Base-by-base conservation (phyloP, 2,888 invertebrate genomes). In the Ptychoptera albimana region DNA sequence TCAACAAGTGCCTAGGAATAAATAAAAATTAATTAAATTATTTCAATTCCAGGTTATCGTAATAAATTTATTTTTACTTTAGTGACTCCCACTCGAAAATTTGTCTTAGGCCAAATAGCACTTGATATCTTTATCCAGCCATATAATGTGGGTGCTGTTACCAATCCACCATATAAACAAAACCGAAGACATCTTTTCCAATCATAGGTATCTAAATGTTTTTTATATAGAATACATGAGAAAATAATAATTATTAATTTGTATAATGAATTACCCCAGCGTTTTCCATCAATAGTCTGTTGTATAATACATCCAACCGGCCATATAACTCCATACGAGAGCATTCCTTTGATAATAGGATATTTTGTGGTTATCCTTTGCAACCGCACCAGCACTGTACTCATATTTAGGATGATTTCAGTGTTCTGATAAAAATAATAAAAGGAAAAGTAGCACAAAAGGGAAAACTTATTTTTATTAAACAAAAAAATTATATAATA, bases 111-210 rank as follows among this genome's bases (percentile, higher is more conserved):
- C 80, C 84, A 85, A 61, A 86, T 68, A 43, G 72, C 69, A 52
- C 75, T 76, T n/a, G 84, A 80, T 42, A 84, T 61, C 58, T 76
- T 78, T 39, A 89, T 67, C 87, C 87, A 87, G 45, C 74, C 73
- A 56, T 83, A 86, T 1, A 87, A 63, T 6, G 83, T 82, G 11
- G 87, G 87, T 1, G 86, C 87, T 14, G 83, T 82, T 61, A 81
- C 84, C 40, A 81, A 72, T 8, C 81, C 77, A n/a, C 86, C 87
- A 61, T 82, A 86, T 42, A 85, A 55, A 55, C 82, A 77, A 64
- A 80, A 88, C 48, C 85, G 71, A 34, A 77, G 63, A 50, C 77
- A 75, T 57, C 82, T 74, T 62, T 66, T 70, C 77, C 77, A 79
- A 55, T 81, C 79, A 57, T 74, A 79, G 49, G 64, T 67, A 37